Evolutionary conservation across 2,113 vertebrate genomes (phyloP).

Genomic region (Myrmecobius fasciatus): DNA sequence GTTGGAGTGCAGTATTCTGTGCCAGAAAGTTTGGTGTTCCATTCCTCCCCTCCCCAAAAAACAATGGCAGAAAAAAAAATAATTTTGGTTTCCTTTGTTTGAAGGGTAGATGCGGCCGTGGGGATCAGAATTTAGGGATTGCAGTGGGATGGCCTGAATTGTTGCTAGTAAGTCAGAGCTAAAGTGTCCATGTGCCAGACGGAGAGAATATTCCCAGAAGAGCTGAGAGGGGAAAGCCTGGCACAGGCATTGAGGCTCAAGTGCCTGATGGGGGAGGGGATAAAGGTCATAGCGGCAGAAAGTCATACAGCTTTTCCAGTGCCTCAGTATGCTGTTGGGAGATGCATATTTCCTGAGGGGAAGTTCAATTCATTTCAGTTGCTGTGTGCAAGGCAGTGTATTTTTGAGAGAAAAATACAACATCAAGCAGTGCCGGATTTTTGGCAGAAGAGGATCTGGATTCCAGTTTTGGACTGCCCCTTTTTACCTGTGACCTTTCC

Average conservation of each 20-base stretch:
- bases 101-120: neutral
- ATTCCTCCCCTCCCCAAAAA: neutral
- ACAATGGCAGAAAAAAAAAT: neutral
- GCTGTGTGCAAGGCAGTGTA: neutral
- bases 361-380: neutral
- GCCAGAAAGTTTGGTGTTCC: neutral
- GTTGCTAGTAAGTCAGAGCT: neutral
- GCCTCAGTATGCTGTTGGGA: neutral
- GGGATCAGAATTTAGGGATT: neutral
- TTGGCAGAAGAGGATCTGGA: neutral
- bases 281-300: neutral
- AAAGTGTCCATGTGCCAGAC: neutral
- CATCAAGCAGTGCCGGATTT: neutral
- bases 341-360: neutral
- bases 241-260: neutral
- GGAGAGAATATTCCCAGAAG: neutral
- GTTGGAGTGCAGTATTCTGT: neutral
- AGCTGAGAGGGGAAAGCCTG: neutral
- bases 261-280: neutral
- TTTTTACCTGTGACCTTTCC: neutral
- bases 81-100: neutral
- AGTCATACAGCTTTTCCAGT: neutral
- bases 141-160: neutral
- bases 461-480: neutral
- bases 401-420: neutral